phyloP scores from a whole-genome alignment of 2,888 invertebrate genomes.

The Escarpia spicata region DNA sequence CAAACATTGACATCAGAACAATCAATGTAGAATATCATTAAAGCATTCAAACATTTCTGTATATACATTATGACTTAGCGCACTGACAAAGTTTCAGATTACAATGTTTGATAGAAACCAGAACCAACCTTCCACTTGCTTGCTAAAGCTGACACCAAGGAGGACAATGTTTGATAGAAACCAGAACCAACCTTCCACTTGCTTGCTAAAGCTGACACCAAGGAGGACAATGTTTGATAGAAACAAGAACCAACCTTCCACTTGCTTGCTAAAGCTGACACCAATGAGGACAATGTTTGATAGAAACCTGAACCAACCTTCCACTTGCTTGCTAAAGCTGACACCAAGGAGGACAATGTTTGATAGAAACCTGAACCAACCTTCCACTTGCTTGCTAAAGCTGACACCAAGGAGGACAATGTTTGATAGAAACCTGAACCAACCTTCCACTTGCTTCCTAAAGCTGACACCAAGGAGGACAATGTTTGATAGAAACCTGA shows the following conservation, averaged over 20 bases:
- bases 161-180: slow-evolving; percentile 77
- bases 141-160: slow-evolving; percentile 76
- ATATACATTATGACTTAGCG: not conserved
- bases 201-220: too few species aligned
- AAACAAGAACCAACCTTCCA: too few species aligned
- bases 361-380: not conserved
- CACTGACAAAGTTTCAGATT: not conserved
- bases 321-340: slow-evolving; percentile 64
- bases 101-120: not conserved
- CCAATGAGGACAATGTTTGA: too few species aligned
- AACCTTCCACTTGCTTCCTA: too few species aligned
- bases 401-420: slow-evolving; percentile 86
- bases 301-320: slow-evolving; percentile 20
- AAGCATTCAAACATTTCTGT: not conserved
- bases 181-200: too few species aligned
- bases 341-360: slow-evolving; percentile 76
- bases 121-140: slow-evolving; percentile 38
- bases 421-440: slow-evolving; percentile 63
- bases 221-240: too few species aligned
- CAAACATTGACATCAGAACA: too few species aligned
- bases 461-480: too few species aligned
- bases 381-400: slow-evolving; percentile 55
- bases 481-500: not conserved
- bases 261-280: too few species aligned
- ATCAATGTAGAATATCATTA: too few species aligned